A percentile compares a stretch with the other conserved stretches of the same genome.
These are phyloP conservation scores for Acanthoscelides obtectus DNA, from an alignment of 2,888 invertebrate species.

Conservation along the genomic window DNA sequence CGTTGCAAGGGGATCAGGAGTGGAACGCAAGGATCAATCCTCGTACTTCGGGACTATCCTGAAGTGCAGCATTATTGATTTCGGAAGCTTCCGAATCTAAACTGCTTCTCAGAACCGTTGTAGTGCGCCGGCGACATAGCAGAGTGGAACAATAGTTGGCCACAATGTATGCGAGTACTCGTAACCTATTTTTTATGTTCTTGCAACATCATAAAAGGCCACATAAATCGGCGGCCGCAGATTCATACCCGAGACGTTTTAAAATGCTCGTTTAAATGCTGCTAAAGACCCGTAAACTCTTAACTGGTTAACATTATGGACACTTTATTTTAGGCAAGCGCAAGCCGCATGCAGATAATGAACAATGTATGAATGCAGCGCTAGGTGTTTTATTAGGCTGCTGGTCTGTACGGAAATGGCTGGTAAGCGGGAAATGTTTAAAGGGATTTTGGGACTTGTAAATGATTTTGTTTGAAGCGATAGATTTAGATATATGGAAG, in stretches of 20 bases:
- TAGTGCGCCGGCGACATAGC: too few species aligned
- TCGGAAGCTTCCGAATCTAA: too few species aligned
- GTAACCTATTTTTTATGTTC: constrained; percentile 37
- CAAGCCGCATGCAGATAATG: background rate
- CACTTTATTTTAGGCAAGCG: background rate
- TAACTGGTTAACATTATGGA: background rate
- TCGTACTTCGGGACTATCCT: too few species aligned
- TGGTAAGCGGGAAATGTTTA: too few species aligned
- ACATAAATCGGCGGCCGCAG: constrained; percentile 34
- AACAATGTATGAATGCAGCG: background rate
- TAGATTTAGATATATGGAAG: too few species aligned
- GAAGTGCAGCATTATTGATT: too few species aligned
- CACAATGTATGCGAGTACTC: constrained; percentile 34
- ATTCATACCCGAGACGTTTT: constrained; percentile 13
- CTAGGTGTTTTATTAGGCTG: background rate
- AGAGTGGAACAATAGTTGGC: constrained; percentile 22
- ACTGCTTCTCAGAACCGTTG: too few species aligned
- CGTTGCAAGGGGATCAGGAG: too few species aligned
- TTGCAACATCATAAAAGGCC: constrained; percentile 33
- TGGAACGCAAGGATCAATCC: too few species aligned
- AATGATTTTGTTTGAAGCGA: too few species aligned
- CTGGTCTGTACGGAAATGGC: too few species aligned
- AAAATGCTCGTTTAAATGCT: constrained; percentile 5
- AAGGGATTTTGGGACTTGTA: too few species aligned
- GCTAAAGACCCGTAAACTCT: background rate